Conservation (phyloP, 2,797 vertebrate genomes). For the Bradypus variegatus region DNA sequence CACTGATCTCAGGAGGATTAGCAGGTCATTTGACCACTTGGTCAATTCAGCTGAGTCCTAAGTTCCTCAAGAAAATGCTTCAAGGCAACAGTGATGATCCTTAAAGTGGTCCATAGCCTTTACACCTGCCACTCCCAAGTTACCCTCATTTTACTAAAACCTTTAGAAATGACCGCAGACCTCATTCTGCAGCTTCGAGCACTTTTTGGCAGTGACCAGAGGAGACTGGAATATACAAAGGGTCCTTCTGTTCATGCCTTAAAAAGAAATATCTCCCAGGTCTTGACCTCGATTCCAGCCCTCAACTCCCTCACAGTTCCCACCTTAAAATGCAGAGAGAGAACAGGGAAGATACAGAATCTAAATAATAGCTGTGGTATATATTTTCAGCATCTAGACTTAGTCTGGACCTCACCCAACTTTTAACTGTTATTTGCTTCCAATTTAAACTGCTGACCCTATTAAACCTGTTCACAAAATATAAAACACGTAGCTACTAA, state of each 20-base stretch:
- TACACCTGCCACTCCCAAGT: background rate
- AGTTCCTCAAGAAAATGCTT: slow-evolving; percentile 22
- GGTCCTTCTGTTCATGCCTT: background rate
- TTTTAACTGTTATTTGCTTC: background rate
- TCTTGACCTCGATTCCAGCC: background rate
- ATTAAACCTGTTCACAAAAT: background rate
- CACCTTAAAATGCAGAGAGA: slow-evolving; percentile 6
- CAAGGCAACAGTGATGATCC: background rate
- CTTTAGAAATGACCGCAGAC: slow-evolving; percentile 35
- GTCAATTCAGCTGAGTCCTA: background rate
- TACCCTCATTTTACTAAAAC: background rate
- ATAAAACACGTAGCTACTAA: background rate
- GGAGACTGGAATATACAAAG: background rate
- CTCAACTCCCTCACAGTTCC: background rate
- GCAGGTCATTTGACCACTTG: background rate
- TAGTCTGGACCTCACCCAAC: background rate
- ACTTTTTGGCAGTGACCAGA: background rate
- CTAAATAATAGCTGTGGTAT: background rate
- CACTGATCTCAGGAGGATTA: background rate
- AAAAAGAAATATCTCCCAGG: background rate
- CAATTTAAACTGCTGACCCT: background rate
- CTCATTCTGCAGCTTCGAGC: background rate
- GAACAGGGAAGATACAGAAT: background rate
- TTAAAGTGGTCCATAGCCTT: background rate
- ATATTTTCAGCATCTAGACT: background rate